Base-by-base conservation (phyloP, 2,797 vertebrate genomes). In the Bucorvus abyssinicus region DNA sequence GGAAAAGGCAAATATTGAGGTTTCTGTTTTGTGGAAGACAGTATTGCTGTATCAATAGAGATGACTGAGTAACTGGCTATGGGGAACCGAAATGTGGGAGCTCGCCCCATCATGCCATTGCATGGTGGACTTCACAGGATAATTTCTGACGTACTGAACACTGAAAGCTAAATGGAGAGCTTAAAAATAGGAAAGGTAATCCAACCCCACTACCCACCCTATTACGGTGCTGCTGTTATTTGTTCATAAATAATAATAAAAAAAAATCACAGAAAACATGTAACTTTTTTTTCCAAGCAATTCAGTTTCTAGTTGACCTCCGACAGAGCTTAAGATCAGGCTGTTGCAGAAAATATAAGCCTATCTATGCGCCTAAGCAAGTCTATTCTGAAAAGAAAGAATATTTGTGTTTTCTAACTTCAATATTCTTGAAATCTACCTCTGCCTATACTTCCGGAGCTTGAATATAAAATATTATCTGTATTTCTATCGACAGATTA, bases 1-100 rank as follows among this genome's bases (percentile, higher is more conserved):
- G 57, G 53, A 91, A 77, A 79, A 92, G 91, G 71, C 71, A 87
- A 93, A 93, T 75, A 91, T 15, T 84, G 87, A 94, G 53, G 65
- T 88, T 34, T 69, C 67, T 75, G 71, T 44, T 56, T 84, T 69
- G 29, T 86, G 65, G 60, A 87, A 94, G 60, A 11, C 29, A 38
- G 44, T 24, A 20, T 4, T 94, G 53, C 49, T 94, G 20, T 64
- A 50, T 42, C 75, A 69, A 2, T 32, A 74, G 47, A 76, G 78
- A 60, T 12, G 49, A 13, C 45, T 44, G 12, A 49, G 34, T 14
- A 32, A 40, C 53, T 36, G 60, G 27, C 30, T 47, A 5, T 1
- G 12, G 53, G 29, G 59, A 55, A 19, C 21, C 7, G 27, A 38
- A 75, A 60, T 4, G 6, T 5, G 8, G 38, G 67, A 29, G 12